Percentiles rank a stretch among this genome's conserved stretches.
These are phyloP conservation scores for Julus scanicus DNA, from an alignment of 2,888 invertebrate species.

Conservation along the genomic window DNA sequence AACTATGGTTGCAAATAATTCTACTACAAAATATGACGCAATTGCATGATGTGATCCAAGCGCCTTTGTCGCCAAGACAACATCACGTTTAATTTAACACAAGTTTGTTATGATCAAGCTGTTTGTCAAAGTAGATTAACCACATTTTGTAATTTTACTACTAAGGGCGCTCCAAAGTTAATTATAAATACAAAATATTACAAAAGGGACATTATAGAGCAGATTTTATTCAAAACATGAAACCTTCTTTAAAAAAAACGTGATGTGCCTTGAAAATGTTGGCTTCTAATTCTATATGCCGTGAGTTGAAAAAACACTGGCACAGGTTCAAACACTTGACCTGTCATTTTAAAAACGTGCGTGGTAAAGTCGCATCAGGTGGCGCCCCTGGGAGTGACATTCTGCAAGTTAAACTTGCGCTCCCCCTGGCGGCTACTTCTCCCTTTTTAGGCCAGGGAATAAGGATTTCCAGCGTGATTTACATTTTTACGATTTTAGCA, in stretches of 20 bases:
- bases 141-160: too few relatives aligned
- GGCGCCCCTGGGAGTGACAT: neutral
- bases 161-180: too few relatives aligned
- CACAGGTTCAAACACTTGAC: too few relatives aligned
- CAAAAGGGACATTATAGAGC: too few relatives aligned
- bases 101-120: neutral
- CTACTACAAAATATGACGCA: neutral
- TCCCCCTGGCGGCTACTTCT: neutral
- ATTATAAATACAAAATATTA: too few relatives aligned
- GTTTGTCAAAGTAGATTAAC: too few relatives aligned
- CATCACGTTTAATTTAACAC: neutral
- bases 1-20: neutral
- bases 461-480: neutral
- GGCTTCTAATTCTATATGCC: too few relatives aligned
- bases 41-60: neutral
- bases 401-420: neutral
- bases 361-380: neutral
- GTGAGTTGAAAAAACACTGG: too few relatives aligned
- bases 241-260: too few relatives aligned
- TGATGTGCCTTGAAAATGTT: too few relatives aligned
- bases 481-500: neutral
- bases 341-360: too few relatives aligned
- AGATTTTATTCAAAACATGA: too few relatives aligned
- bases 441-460: neutral
- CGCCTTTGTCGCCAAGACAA: neutral